Evolutionary conservation across 2,797 vertebrate genomes (phyloP).

Genomic region (Scleropages formosus): DNA sequence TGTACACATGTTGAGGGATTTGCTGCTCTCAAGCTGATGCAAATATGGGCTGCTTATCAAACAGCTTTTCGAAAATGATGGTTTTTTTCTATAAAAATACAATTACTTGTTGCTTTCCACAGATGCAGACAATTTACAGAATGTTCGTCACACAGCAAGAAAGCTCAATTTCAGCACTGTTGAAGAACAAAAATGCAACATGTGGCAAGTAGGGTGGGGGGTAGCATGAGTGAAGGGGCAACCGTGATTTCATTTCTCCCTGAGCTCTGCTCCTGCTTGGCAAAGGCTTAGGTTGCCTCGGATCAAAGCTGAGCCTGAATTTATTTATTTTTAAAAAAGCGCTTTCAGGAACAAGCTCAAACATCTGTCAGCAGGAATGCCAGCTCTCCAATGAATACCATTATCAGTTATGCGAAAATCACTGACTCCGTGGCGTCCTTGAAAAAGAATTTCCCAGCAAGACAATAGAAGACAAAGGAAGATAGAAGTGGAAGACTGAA

Average conservation of each 20-base stretch:
- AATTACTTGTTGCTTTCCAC: conserved; percentile 15
- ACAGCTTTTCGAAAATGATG: background rate
- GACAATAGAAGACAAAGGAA: background rate
- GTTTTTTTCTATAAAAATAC: background rate
- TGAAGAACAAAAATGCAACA: background rate
- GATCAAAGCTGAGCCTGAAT: conserved; percentile 12
- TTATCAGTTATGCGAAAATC: conserved; percentile 11
- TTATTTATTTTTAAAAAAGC: background rate
- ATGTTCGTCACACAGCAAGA: background rate
- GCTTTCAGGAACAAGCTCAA: background rate
- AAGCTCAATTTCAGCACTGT: background rate
- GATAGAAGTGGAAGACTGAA: background rate
- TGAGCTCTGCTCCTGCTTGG: background rate
- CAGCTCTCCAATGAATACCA: background rate
- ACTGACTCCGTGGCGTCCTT: background rate
- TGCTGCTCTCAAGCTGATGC: conserved; percentile 12
- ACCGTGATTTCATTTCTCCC: background rate
- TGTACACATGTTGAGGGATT: conserved; percentile 10
- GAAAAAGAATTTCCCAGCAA: conserved; percentile 1
- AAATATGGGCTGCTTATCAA: conserved; percentile 9
- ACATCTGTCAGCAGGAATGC: background rate
- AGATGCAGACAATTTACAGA: conserved; percentile 21
- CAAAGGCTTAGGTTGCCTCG: background rate
- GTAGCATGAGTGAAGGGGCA: background rate
- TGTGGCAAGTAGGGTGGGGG: background rate